A percentile compares a stretch with the other conserved stretches of the same genome.
These are phyloP conservation scores for Notolepis coatsorum DNA, from an alignment of 2,797 vertebrate species.

Conservation along the genomic window DNA sequence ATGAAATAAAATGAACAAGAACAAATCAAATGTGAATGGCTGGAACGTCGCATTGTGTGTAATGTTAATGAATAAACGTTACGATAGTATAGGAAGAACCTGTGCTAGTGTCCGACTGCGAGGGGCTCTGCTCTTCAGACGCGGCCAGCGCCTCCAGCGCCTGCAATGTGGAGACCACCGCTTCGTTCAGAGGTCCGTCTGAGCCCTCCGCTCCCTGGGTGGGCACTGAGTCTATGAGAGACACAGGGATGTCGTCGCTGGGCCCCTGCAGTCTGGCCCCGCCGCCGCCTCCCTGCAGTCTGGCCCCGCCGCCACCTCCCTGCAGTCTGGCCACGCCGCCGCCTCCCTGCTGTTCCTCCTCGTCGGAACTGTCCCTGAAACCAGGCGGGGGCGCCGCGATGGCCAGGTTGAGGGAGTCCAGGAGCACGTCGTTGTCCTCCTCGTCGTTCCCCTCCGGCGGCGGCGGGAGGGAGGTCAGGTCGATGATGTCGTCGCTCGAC, in stretches of 20 bases:
- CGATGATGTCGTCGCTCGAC: slow-evolving; percentile 98
- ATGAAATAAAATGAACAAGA: slow-evolving; percentile 52
- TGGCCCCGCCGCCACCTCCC: slow-evolving; percentile 50
- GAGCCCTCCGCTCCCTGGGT: slow-evolving; percentile 84
- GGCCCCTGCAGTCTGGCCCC: slow-evolving; percentile 60
- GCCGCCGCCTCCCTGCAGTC: slow-evolving; percentile 37
- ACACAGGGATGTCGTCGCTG: slow-evolving; percentile 93
- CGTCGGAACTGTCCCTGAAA: slow-evolving; percentile 98
- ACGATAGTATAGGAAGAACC: slow-evolving; percentile 98
- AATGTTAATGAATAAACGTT: slow-evolving; percentile 96
- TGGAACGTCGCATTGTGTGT: slow-evolving; percentile 80
- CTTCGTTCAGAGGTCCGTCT: slow-evolving; percentile 88
- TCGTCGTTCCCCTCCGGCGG: slow-evolving; percentile 93
- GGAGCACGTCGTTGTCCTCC: slow-evolving; percentile 92
- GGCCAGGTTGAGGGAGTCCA: slow-evolving; percentile 96
- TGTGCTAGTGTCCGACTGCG: slow-evolving; percentile 95
- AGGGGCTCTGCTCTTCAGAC: slow-evolving; percentile 91
- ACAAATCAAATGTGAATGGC: slow-evolving; percentile 83
- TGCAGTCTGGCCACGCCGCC: slow-evolving; percentile 70
- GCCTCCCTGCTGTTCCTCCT: slow-evolving; percentile 89
- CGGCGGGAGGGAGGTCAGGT: slow-evolving; percentile 96
- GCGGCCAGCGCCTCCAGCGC: slow-evolving; percentile 94
- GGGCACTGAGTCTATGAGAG: slow-evolving; percentile 96
- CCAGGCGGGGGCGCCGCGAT: slow-evolving; percentile 98
- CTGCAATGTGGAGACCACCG: slow-evolving; percentile 93